phyloP scores from a whole-genome alignment of 2,888 invertebrate genomes.

The Caenorhabditis sp. region DNA sequence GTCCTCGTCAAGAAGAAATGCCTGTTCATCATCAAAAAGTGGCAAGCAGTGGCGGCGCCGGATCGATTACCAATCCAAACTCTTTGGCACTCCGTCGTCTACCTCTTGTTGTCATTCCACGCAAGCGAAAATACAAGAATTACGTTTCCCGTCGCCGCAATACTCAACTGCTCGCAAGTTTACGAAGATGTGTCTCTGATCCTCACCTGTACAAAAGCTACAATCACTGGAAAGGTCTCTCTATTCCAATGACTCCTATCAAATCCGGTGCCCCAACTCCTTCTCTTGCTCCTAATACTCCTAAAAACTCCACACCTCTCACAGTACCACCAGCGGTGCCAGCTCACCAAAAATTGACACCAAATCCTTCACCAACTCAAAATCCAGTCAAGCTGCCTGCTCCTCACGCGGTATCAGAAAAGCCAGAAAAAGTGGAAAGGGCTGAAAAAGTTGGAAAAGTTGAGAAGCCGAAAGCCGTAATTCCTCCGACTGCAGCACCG shows the following conservation, averaged over 20 bases:
- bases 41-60: background rate
- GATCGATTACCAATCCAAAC: slow-evolving; percentile 29
- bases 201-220: slow-evolving; percentile 80
- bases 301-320: slow-evolving; percentile 51
- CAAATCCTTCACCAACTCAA: slow-evolving; percentile 54
- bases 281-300: slow-evolving; percentile 4
- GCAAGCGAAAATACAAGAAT: slow-evolving; percentile 82
- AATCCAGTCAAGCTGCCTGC: slow-evolving; percentile 56
- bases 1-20: slow-evolving; percentile 37
- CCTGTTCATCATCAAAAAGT: slow-evolving; percentile 50
- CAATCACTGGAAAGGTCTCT: slow-evolving; percentile 78
- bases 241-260: slow-evolving; percentile 68
- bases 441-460: background rate
- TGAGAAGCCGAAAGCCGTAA: background rate
- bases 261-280: slow-evolving; percentile 55
- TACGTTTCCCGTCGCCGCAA: slow-evolving; percentile 81
- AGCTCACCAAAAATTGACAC: slow-evolving; percentile 50
- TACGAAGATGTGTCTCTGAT: slow-evolving; percentile 80
- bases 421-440: slow-evolving; percentile 27
- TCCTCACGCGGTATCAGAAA: slow-evolving; percentile 58
- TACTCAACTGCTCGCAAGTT: slow-evolving; percentile 76
- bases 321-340: slow-evolving; percentile 35
- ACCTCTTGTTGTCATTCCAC: slow-evolving; percentile 82
- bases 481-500: background rate
- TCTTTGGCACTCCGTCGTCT: slow-evolving; percentile 73